These are phyloP conservation scores for Riptortus pedestris DNA, from an alignment of 1,140 invertebrate genomes.

Conservation along the genomic window DNA sequence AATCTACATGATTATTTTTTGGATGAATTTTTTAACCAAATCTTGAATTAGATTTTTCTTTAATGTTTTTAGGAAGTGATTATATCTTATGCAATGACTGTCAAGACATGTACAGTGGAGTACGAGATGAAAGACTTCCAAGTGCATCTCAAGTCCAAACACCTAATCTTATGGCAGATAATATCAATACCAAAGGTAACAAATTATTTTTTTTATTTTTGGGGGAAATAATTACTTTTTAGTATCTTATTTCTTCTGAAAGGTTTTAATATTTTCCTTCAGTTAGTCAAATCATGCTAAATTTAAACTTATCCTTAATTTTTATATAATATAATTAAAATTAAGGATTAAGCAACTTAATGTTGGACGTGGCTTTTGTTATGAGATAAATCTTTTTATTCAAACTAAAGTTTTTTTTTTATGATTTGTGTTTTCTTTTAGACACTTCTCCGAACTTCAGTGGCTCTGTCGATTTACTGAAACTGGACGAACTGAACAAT, in stretches of 20 bases:
- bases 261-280: too few relatives aligned
- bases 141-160: constrained; percentile 1
- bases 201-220: not conserved
- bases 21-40: not conserved
- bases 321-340: too few relatives aligned
- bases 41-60: not conserved
- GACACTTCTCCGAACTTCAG: constrained; percentile 3
- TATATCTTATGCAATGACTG: constrained; percentile 31
- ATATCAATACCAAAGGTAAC: not conserved
- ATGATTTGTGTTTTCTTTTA: not conserved
- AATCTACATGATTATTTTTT: not conserved
- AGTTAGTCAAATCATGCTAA: too few relatives aligned
- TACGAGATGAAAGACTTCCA: constrained; percentile 22
- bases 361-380: too few relatives aligned
- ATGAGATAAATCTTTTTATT: too few relatives aligned
- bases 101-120: constrained; percentile 27
- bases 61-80: constrained; percentile 24
- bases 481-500: constrained; percentile 22
- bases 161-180: constrained; percentile 23
- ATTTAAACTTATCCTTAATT: too few relatives aligned
- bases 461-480: constrained; percentile 10
- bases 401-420: too few relatives aligned
- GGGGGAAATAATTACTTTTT: not conserved
- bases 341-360: too few relatives aligned
- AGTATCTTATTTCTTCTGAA: not conserved